These are phyloP conservation scores for Nesometra sesokonis DNA, from an alignment of 35 echinoderm and acorn worm genomes.

Conservation along the genomic window DNA sequence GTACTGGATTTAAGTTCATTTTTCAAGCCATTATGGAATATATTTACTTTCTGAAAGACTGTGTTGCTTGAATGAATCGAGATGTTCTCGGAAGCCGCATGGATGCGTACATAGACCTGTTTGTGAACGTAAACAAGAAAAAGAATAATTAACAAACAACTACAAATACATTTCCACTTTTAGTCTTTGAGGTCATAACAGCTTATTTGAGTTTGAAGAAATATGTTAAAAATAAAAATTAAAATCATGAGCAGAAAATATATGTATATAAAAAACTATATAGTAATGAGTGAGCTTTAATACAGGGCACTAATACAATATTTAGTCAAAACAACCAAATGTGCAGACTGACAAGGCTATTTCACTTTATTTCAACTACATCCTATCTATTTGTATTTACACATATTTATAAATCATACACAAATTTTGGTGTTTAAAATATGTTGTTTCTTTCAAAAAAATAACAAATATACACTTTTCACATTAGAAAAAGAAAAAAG, in stretches of 20 bases:
- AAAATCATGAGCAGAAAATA: too few relatives aligned
- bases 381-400: not conserved
- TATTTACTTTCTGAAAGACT: slow-evolving; percentile 1
- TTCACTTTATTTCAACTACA: too few relatives aligned
- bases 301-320: too few relatives aligned
- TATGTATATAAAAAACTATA: too few relatives aligned
- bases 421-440: not conserved
- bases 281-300: too few relatives aligned
- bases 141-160: not conserved
- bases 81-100: not conserved
- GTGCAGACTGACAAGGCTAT: too few relatives aligned
- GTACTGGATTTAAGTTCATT: not conserved
- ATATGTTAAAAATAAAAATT: too few relatives aligned
- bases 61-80: not conserved
- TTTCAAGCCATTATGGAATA: not conserved
- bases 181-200: too few relatives aligned
- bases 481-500: not conserved
- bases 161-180: too few relatives aligned
- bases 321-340: too few relatives aligned
- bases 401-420: not conserved
- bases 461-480: not conserved
- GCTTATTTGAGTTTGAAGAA: too few relatives aligned
- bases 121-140: not conserved
- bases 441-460: not conserved
- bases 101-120: not conserved